A percentile compares a stretch with the other conserved stretches of the same genome.
phyloP scores from a whole-genome alignment of 2,888 invertebrate genomes.

The Tetrapedia diversipes region DNA sequence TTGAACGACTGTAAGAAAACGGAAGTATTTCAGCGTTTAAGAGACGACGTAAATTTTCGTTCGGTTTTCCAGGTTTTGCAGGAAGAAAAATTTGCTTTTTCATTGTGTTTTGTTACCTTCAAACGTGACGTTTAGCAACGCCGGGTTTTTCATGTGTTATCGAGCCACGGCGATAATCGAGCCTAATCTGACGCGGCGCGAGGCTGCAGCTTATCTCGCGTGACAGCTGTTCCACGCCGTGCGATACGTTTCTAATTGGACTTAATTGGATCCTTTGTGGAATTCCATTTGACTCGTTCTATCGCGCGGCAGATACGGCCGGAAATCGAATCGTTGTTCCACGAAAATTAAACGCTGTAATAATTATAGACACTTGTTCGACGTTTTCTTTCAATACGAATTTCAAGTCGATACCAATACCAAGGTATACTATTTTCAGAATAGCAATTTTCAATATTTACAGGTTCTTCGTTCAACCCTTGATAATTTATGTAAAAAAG shows the following conservation, averaged over 20 bases:
- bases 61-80: not conserved
- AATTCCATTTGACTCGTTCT: conserved; percentile 48
- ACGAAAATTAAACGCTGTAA: conserved; percentile 19
- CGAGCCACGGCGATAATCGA: conserved; percentile 39
- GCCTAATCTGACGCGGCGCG: conserved; percentile 36
- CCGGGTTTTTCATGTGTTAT: conserved; percentile 12
- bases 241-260: conserved; percentile 58
- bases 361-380: not conserved
- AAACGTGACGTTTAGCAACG: no score
- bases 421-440: no score
- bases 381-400: conserved; percentile 8
- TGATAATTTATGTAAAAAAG: no score
- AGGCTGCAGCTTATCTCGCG: conserved; percentile 54
- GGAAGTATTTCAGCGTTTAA: not conserved
- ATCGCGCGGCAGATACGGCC: conserved; percentile 28
- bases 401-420: no score
- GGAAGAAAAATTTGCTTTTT: not conserved
- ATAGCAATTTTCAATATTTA: no score
- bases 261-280: conserved; percentile 60
- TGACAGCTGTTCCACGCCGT: conserved; percentile 52
- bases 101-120: not conserved
- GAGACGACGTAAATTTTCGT: not conserved
- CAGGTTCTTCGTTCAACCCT: not conserved
- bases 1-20: not conserved
- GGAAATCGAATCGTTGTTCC: conserved; percentile 41